phyloP scores from a whole-genome alignment of 2,113 vertebrate genomes.

The Plecotus auritus region DNA sequence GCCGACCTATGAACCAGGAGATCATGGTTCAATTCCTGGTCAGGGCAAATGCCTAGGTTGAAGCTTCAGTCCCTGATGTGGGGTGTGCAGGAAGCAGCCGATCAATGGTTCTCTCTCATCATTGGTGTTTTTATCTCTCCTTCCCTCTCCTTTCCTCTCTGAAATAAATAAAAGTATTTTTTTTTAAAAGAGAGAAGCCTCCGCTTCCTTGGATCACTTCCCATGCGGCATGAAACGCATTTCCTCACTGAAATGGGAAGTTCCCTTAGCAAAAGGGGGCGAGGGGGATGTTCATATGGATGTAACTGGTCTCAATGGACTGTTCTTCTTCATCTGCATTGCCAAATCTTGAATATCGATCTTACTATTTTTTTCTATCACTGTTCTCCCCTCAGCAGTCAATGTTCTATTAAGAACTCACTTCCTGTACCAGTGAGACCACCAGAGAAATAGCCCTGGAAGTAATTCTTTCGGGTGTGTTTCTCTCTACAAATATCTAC shows the following conservation, averaged over 20 bases:
- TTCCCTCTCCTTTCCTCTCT: no score
- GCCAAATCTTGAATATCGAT: neutral
- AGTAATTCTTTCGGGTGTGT: neutral
- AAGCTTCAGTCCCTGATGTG: no score
- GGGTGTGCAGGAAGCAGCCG: no score
- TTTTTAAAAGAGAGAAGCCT: neutral
- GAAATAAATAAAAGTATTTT: no score
- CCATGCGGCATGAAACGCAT: neutral
- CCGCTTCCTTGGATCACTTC: neutral
- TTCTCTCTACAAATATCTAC: neutral
- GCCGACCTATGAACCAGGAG: no score
- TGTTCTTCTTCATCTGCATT: neutral
- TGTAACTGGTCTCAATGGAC: neutral
- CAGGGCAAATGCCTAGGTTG: no score
- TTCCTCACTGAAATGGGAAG: neutral
- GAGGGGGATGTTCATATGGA: neutral
- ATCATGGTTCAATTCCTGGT: no score
- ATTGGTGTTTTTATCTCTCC: no score
- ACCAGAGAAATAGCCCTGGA: neutral
- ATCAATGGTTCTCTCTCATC: no score
- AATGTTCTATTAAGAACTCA: neutral
- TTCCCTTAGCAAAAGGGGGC: neutral
- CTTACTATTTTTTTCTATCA: slow-evolving; percentile 31
- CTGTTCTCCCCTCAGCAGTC: neutral
- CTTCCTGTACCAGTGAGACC: neutral